Base-by-base conservation (phyloP, 2,888 invertebrate species). In the Eulithis testata region DNA sequence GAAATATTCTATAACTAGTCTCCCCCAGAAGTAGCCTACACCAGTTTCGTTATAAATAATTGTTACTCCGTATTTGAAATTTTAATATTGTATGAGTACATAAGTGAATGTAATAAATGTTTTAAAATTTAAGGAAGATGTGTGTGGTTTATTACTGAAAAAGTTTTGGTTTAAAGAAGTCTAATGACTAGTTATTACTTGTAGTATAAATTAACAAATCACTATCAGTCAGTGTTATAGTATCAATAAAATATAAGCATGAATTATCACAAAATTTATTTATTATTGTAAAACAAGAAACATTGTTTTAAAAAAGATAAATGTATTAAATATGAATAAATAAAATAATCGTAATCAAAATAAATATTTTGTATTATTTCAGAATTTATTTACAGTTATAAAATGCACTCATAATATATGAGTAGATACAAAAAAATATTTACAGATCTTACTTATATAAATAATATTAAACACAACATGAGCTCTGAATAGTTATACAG, bases 271-370 rank as follows among this genome's bases (percentile, higher is more conserved):
- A 54, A 51, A 60, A 60, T 43, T 60, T 55, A 69, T 66, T 71
- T 72, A 70, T 66, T 72, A 70, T 65, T 66, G 67, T 62, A 53
- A 78, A 76, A 66, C 73, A 66, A 45, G 65, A 76, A 81, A 78
- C 84, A 85, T 86, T 87, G 86, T 86, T 83, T 82, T 77, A 81
- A 80, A 79, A 78, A 74, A 81, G 55, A 63, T 86, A 79, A 81
- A 86, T 86, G 86, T 87, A 86, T 85, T 85, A 75, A 84, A 76
- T 73, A 85, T 85, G 83, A 89, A 89, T 90, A 89, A 90, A 89
- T 89, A 84, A 89, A 90, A 89, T 89, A 84, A 89, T 86, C 83
- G 81, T 86, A 88, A 76, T 67, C 56, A 81, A 77, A 80, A 68
- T 53, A 76, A 78, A 69, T 40, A 7, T 57, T 50, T 58, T 63